These are phyloP conservation scores for Excalfactoria chinensis DNA, from an alignment of 2,113 vertebrate genomes.

Conservation along the genomic window DNA sequence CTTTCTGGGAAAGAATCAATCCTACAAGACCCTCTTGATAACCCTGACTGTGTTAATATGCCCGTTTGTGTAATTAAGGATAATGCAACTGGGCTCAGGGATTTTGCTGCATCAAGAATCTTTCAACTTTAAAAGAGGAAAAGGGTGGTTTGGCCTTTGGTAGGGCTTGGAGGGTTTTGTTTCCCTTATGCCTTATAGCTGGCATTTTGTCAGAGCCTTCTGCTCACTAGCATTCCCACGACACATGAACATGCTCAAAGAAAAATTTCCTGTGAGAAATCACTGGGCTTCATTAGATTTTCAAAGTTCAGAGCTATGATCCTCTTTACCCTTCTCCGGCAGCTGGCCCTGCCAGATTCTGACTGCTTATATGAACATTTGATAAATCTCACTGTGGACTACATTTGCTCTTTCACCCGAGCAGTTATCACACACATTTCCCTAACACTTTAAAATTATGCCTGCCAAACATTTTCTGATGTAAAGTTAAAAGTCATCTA, in stretches of 20 bases:
- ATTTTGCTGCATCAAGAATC: neutral
- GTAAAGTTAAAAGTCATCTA: constrained; percentile 68
- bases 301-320: constrained; percentile 55
- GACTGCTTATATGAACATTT: constrained; percentile 52
- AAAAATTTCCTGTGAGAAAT: constrained; percentile 46
- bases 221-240: constrained; percentile 27
- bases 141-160: constrained; percentile 24
- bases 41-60: neutral
- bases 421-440: constrained; percentile 58
- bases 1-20: neutral
- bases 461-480: constrained; percentile 72
- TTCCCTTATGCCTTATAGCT: constrained; percentile 27
- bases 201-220: constrained; percentile 53
- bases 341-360: constrained; percentile 40
- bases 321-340: constrained; percentile 37
- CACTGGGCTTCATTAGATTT: constrained; percentile 59
- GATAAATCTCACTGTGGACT: constrained; percentile 58
- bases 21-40: neutral
- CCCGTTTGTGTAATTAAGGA: neutral
- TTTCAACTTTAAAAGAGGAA: neutral
- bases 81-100: neutral
- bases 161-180: constrained; percentile 1
- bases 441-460: constrained; percentile 69
- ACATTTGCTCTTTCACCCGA: constrained; percentile 63
- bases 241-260: constrained; percentile 16